Evolutionary conservation across 2,797 vertebrate genomes (phyloP), one percentile per base, ranked within the genome.

Genomic region (Falco berigora): DNA sequence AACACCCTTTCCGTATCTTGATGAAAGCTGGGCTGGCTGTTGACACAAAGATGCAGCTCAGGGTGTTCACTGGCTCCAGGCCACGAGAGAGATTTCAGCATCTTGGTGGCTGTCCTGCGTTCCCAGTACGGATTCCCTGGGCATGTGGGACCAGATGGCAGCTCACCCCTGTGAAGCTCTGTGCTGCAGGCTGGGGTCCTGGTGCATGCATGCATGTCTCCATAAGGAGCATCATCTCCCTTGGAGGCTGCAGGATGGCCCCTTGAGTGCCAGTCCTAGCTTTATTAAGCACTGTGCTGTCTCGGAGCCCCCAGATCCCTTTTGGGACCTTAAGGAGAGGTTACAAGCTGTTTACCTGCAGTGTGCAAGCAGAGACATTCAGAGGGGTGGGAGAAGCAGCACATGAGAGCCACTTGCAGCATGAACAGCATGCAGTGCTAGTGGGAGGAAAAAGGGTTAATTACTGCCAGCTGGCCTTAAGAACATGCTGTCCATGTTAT

Each of bases 101-200:
- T 69, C 27, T 27, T 1, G 0, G 24, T 63, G 23, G 42, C 67
- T 40, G 21, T 56, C 27, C 76, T 0, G 0, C 46, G 55, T 32
- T 80, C 46, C 75, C 34, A 23, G 3, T n/a, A 25, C 0, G 1
- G 63, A 55, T 75, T 55, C 61, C 42, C 42, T 53, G 61, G 17
- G 32, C 15, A 1, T 2, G 19, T 53, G 55, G 64, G 55, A 52
- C 17, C 36, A 53, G 40, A 11, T 27, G 34, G 44, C 58, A 52
- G 32, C 52, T 71, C 28, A 14, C 27, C 40, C 30, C 63, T 3
- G 10, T 24, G 52, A 69, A 4, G 6, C 47, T 46, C 38, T 0
- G 0, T 76, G 42, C 77, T 75, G 66, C 30, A 52, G 44, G n/a
- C 46, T 79, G 69, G 32, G 34, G 19, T 86, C 64, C 56, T 86